A percentile compares a stretch with the other conserved stretches of the same genome.
phyloP scores from a whole-genome alignment of 2,888 invertebrate genomes.

The Crioceris asparagi region DNA sequence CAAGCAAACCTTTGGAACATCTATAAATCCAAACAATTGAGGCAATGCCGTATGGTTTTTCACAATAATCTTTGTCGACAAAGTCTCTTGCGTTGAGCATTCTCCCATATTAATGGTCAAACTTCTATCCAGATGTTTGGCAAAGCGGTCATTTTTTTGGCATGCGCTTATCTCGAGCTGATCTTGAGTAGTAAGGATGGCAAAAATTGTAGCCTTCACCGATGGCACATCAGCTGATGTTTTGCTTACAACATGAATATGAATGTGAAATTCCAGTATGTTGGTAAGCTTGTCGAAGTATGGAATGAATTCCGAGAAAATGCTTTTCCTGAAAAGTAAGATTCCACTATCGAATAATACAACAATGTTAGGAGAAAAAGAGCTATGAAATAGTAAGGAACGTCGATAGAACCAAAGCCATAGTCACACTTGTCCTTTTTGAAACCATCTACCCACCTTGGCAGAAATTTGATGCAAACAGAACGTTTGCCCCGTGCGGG shows the following conservation, averaged over 20 bases:
- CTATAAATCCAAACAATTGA: conserved; percentile 20
- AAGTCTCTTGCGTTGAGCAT: conserved; percentile 19
- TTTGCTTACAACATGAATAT: conserved; percentile 16
- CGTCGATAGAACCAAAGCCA: no score
- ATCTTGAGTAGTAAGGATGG: conserved; percentile 15
- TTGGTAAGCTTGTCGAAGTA: conserved; percentile 14
- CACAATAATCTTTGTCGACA: conserved; percentile 16
- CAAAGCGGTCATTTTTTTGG: neutral
- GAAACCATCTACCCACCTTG: conserved; percentile 13
- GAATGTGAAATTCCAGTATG: conserved; percentile 19
- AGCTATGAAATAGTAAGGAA: no score
- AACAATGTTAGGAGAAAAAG: conserved; percentile 3
- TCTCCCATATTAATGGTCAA: conserved; percentile 16
- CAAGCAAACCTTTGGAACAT: conserved; percentile 18
- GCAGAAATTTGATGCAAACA: conserved; percentile 18
- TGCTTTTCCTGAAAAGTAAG: conserved; percentile 8
- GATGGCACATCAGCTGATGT: conserved; percentile 16
- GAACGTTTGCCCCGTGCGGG: conserved; percentile 13
- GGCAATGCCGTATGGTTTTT: conserved; percentile 15
- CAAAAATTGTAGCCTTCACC: conserved; percentile 16
- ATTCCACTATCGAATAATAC: neutral
- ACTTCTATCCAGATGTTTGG: neutral
- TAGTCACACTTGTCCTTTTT: no score
- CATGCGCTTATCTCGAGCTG: conserved; percentile 12
- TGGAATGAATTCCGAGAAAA: conserved; percentile 3